Conservation (phyloP, 2,888 invertebrate species). For the Dusona sp. region DNA sequence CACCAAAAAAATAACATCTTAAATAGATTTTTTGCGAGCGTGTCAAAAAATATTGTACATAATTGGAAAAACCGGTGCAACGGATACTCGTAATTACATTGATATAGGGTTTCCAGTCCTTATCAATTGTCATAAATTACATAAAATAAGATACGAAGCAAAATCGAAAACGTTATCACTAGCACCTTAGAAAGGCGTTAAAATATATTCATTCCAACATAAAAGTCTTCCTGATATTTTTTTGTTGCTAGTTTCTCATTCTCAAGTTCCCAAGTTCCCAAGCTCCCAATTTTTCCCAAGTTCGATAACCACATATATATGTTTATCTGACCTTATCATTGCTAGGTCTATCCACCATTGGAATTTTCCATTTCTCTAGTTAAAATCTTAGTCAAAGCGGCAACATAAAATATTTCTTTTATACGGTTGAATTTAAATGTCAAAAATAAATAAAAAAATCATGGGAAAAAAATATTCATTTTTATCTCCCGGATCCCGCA, state of each 20-base stretch:
- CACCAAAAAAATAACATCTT: neutral
- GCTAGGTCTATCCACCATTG: neutral
- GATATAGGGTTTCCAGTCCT: neutral
- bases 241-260: neutral
- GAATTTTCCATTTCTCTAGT: neutral
- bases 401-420: neutral
- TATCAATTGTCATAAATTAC: neutral
- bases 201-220: neutral
- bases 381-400: neutral
- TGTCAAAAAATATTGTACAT: neutral
- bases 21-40: neutral
- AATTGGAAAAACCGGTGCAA: neutral
- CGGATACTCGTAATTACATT: neutral
- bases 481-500: constrained; percentile 8
- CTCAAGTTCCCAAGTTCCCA: neutral
- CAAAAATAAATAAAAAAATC: constrained; percentile 21
- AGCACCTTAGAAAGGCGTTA: neutral
- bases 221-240: neutral
- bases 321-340: constrained; percentile 24
- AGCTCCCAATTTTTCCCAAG: neutral
- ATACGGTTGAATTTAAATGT: neutral
- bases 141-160: neutral
- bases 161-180: neutral
- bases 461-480: constrained; percentile 21
- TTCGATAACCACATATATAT: constrained; percentile 36